These are phyloP conservation scores for Acrobeloides nanus DNA, from an alignment of 2,888 invertebrate genomes.

Conservation along the genomic window DNA sequence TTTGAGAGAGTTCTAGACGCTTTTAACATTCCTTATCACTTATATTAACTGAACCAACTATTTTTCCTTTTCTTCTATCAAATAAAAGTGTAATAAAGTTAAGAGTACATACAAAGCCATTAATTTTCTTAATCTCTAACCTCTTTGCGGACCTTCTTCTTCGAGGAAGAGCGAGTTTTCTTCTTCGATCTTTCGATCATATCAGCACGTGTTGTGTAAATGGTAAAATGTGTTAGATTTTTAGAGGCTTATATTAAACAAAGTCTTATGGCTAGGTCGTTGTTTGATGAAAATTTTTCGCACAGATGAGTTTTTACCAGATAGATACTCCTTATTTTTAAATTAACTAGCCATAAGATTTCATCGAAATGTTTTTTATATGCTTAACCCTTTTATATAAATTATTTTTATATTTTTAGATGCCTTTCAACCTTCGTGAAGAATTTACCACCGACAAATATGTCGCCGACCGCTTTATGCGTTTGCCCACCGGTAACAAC, in stretches of 20 bases:
- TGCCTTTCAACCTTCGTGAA: slow-evolving; percentile 38
- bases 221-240: background rate
- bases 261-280: too few species aligned
- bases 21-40: too few species aligned
- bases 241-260: background rate
- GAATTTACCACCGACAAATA: slow-evolving; percentile 54
- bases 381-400: background rate
- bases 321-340: too few species aligned
- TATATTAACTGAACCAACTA: too few species aligned
- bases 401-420: slow-evolving; percentile 13
- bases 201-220: background rate
- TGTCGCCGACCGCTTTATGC: slow-evolving; percentile 62
- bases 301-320: too few species aligned
- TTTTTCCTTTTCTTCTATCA: slow-evolving; percentile 4
- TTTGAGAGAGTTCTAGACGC: too few species aligned
- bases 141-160: slow-evolving; percentile 4
- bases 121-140: background rate
- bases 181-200: background rate
- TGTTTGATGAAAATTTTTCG: too few species aligned
- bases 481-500: slow-evolving; percentile 70
- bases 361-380: background rate
- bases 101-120: slow-evolving; percentile 1
- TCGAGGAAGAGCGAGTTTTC: slow-evolving; percentile 4
- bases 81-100: background rate
- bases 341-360: too few species aligned